Conservation (phyloP, 1,140 invertebrate genomes). For the Agrilus planipennis region DNA sequence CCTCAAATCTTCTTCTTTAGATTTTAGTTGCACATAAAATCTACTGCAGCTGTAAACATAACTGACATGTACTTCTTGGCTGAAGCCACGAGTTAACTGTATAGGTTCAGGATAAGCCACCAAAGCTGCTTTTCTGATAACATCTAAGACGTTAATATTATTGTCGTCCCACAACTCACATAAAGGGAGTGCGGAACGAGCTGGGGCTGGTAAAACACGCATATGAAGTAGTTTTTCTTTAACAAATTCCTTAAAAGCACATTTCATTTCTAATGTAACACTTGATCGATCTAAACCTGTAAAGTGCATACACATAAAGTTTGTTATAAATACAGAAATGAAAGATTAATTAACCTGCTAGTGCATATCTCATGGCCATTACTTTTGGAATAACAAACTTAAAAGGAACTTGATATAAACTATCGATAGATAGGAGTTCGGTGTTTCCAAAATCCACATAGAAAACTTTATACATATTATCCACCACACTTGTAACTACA, state of each 20-base stretch:
- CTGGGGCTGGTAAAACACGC: constrained; percentile 50
- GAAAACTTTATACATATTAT: constrained; percentile 43
- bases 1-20: constrained; percentile 42
- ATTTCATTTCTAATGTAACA: constrained; percentile 52
- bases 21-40: constrained; percentile 58
- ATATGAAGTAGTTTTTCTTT: constrained; percentile 45
- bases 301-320: no score
- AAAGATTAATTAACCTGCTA: no score
- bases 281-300: constrained; percentile 52
- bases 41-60: constrained; percentile 56
- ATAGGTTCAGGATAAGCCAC: constrained; percentile 41
- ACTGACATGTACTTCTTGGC: constrained; percentile 46
- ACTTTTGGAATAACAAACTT: constrained; percentile 54
- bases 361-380: constrained; percentile 57
- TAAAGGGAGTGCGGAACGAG: constrained; percentile 56
- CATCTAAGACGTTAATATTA: constrained; percentile 32
- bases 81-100: constrained; percentile 31
- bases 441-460: constrained; percentile 70
- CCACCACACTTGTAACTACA: constrained; percentile 54
- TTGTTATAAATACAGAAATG: no score
- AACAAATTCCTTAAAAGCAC: constrained; percentile 54
- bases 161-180: constrained; percentile 49
- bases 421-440: constrained; percentile 50
- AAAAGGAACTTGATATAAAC: constrained; percentile 59
- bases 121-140: constrained; percentile 24